These are phyloP conservation scores for Natrix natrix DNA, from an alignment of 2,797 vertebrate genomes.

Conservation along the genomic window DNA sequence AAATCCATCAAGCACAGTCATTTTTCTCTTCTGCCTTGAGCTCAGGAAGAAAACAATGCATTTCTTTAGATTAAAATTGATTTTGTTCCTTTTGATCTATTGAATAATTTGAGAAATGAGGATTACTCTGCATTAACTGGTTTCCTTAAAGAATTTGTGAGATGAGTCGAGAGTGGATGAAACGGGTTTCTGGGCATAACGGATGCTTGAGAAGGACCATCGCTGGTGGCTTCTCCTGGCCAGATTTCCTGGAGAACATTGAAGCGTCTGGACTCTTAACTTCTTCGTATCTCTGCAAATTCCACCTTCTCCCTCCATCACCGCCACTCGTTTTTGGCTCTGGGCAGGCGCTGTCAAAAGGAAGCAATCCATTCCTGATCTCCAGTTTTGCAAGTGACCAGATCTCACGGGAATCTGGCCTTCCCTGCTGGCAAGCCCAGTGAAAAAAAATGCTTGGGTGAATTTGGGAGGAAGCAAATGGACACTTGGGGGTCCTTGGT, in stretches of 20 bases:
- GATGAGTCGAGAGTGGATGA: not conserved
- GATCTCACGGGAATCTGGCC: slow-evolving; percentile 62
- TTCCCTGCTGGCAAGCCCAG: slow-evolving; percentile 45
- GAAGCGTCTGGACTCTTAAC: not conserved
- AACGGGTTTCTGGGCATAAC: not conserved
- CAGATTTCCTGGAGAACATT: not conserved
- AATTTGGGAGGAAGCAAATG: slow-evolving; percentile 53
- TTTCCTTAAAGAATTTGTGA: not conserved
- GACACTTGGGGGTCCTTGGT: slow-evolving; percentile 9
- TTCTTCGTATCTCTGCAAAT: not conserved
- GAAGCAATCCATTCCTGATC: slow-evolving; percentile 63
- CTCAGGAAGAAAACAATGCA: not conserved
- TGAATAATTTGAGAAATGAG: not conserved
- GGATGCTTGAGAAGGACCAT: not conserved
- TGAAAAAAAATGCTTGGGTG: slow-evolving; percentile 49
- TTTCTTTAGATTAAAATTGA: not conserved
- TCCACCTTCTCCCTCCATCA: slow-evolving; percentile 16
- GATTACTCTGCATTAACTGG: not conserved
- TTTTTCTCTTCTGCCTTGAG: not conserved
- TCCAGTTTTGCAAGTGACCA: slow-evolving; percentile 56
- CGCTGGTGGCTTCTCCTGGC: not conserved
- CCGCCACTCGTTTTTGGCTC: not conserved
- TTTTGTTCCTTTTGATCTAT: not conserved
- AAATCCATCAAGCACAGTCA: not conserved
- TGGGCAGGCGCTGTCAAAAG: slow-evolving; percentile 55